A percentile compares a stretch with the other conserved stretches of the same genome.
Conservation (phyloP, 2,797 vertebrate genomes). For the Mormyrus hasselquistii region DNA sequence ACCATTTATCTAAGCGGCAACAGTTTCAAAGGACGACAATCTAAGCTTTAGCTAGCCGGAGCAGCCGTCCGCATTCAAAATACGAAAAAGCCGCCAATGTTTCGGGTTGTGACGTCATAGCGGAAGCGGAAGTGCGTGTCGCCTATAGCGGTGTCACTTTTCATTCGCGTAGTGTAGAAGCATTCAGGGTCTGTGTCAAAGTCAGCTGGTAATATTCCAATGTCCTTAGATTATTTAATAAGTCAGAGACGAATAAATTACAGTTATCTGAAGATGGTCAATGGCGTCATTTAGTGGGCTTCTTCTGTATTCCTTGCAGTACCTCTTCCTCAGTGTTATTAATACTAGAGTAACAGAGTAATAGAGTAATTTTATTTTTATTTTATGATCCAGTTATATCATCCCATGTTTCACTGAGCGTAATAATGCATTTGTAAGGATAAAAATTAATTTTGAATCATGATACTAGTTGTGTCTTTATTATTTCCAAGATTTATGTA, state of each 20-base stretch:
- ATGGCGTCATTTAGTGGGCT: not conserved
- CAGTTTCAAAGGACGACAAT: not conserved
- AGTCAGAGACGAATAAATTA: not conserved
- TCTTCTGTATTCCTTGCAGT: not conserved
- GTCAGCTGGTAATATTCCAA: not conserved
- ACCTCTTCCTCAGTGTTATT: not conserved
- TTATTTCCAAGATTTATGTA: not conserved
- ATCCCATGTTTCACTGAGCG: not conserved
- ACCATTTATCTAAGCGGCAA: constrained; percentile 39
- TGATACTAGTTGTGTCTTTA: not conserved
- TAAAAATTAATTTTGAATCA: not conserved
- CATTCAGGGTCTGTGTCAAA: not conserved
- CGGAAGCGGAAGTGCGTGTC: constrained; percentile 14
- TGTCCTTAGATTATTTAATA: not conserved
- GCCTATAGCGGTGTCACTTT: not conserved
- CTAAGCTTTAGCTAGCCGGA: no score
- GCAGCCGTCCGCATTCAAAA: not conserved
- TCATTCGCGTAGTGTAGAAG: not conserved
- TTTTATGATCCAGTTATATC: not conserved
- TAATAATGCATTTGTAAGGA: not conserved
- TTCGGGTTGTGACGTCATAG: constrained; percentile 34
- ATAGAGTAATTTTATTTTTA: not conserved
- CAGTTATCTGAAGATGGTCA: not conserved
- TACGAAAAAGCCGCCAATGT: constrained; percentile 55
- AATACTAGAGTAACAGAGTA: not conserved